Percentiles rank a stretch among this genome's conserved stretches.
phyloP scores from a whole-genome alignment of 2,888 invertebrate species.

The Chymomyza fuscimana region DNA sequence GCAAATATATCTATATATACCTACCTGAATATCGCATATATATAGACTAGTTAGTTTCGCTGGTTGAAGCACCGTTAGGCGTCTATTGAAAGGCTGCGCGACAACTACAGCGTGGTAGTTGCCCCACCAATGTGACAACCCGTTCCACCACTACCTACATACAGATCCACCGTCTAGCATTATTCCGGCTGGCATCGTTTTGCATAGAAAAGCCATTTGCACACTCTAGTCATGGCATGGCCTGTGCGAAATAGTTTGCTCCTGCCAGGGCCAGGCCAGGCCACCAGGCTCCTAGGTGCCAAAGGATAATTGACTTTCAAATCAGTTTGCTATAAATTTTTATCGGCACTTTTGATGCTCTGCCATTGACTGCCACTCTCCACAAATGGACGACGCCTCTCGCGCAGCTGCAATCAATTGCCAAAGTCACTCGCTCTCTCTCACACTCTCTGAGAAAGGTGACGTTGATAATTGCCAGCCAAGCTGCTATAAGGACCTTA shows the following conservation, averaged over 20 bases:
- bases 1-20: too few relatives aligned
- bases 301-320: conserved; percentile 78
- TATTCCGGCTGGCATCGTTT: conserved; percentile 37
- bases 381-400: conserved; percentile 12
- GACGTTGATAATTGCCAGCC: conserved; percentile 67
- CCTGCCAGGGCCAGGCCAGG: conserved; percentile 16
- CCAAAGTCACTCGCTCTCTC: conserved; percentile 66
- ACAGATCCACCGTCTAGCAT: neutral
- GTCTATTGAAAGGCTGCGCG: neutral
- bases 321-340: conserved; percentile 79
- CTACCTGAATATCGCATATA: neutral
- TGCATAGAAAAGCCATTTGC: conserved; percentile 72
- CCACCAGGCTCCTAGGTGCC: conserved; percentile 37
- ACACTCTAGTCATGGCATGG: conserved; percentile 53
- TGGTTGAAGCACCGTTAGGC: neutral
- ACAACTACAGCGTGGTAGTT: neutral
- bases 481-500: conserved; percentile 19
- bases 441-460: conserved; percentile 35
- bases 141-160: neutral
- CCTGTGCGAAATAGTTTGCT: conserved; percentile 57
- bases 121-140: neutral
- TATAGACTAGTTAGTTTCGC: neutral
- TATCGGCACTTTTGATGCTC: conserved; percentile 76
- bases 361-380: conserved; percentile 48
- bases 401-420: conserved; percentile 71